Conservation (phyloP, 92 coral and sea anemone genomes). For the Phenganax subtilis region DNA sequence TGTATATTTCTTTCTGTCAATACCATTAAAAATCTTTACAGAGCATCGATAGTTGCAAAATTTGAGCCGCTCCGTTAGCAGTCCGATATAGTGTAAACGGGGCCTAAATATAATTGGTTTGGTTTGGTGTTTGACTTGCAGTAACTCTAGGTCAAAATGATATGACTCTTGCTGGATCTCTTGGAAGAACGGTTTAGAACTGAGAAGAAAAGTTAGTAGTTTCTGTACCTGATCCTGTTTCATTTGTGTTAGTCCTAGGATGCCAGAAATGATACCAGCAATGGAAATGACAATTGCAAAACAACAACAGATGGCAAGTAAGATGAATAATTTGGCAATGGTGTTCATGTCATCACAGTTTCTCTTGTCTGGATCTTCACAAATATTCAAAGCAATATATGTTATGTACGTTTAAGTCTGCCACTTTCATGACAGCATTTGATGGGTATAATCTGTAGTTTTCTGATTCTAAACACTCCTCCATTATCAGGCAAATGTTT, state of each 20-base stretch:
- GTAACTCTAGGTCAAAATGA: no score
- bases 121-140: no score
- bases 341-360: conserved; percentile 25
- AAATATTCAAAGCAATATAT: background rate
- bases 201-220: no score
- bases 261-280: conserved; percentile 24
- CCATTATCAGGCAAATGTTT: background rate
- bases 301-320: conserved; percentile 19
- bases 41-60: no score
- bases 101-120: no score
- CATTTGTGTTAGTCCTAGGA: conserved; percentile 17
- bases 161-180: no score
- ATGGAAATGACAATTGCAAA: conserved; percentile 34
- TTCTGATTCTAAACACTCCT: background rate
- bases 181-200: no score
- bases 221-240: conserved; percentile 14
- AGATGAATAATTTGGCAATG: conserved; percentile 25
- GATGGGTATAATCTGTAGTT: background rate
- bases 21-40: no score
- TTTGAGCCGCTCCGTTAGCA: no score
- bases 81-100: no score
- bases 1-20: no score
- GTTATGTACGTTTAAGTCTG: background rate
- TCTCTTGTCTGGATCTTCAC: conserved; percentile 16
- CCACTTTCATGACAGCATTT: background rate